Conservation (phyloP, 2,797 vertebrate species). For the Peromyscus attwateri region DNA sequence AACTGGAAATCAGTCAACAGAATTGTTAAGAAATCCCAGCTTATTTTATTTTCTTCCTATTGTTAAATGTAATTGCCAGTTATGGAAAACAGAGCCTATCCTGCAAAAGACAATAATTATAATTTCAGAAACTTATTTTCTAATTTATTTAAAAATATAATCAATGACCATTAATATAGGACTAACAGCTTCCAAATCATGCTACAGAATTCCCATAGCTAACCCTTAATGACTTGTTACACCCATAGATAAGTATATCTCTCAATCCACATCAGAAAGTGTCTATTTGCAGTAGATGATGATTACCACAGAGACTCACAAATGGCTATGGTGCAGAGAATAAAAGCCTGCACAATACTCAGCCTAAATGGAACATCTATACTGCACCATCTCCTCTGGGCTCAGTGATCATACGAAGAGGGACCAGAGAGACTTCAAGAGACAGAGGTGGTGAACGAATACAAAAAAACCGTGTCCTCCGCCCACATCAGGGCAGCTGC, state of each 20-base stretch:
- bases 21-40: conserved; percentile 10
- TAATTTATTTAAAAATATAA: conserved; percentile 45
- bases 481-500: too few species aligned
- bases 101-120: conserved; percentile 54
- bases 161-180: conserved; percentile 39
- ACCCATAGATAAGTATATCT: background rate
- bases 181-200: conserved; percentile 30
- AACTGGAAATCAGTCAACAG: conserved; percentile 56
- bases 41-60: conserved; percentile 48
- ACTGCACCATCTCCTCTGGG: background rate
- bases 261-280: too few species aligned
- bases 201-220: background rate
- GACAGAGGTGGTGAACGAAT: background rate
- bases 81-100: conserved; percentile 77
- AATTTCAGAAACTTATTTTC: conserved; percentile 24
- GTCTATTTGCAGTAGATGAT: background rate
- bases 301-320: background rate
- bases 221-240: background rate
- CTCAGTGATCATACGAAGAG: background rate
- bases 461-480: background rate
- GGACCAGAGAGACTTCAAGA: background rate
- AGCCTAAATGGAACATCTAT: too few species aligned
- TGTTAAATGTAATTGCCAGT: conserved; percentile 48
- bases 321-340: too few species aligned
- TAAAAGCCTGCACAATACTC: background rate